Base-by-base conservation (phyloP, 92 coral and sea anemone genomes). In the Umimayanthus kanabou region DNA sequence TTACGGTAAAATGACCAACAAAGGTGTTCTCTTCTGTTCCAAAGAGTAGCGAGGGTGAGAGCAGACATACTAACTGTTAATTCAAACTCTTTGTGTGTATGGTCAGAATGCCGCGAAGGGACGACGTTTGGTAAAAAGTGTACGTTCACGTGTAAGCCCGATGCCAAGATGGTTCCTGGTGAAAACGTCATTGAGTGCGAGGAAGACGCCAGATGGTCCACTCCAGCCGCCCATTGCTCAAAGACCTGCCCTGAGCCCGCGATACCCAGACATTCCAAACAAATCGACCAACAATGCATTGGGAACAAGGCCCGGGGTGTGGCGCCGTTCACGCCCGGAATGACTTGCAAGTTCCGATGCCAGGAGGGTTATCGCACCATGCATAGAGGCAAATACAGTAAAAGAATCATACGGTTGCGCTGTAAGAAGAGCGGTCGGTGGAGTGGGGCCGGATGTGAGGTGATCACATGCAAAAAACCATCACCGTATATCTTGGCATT, bases 121-220 rank as follows among this genome's bases (percentile, higher is more conserved):
- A 88, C 93, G 11, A 81, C 92, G 76, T 96, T 91, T 77, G 98
- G 98, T 25, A 90, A 92, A 67, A 91, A 82, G 87, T 96, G 99
- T 85, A 67, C 88, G 9, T 89, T 93, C 89, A 92, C 77, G 39
- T 96, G 99, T 65, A 80, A 71, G 8, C 64, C 90, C 13, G 77
- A 86, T 33, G 94, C 96, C 77, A 91, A 95, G 90, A 89, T 91
- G 89, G 88, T 65, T 14, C 93, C 93, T 30, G 90, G 88, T 2
- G 96, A 93, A 71, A 90, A 88, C 25, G 76, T 91, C 1, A 87
- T 96, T 39, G 96, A 96, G 23, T 96, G 99, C 40, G 99, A 96
- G 74, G 98, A 92, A 65, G 99, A 96, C 90, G 98, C 97, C 47
- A 82, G 89, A 55, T 96, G 99, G 99, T 96, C 99, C 20, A 95